These are phyloP conservation scores for Drosophila fuyamai DNA, from an alignment of 1,140 invertebrate genomes.

Conservation along the genomic window DNA sequence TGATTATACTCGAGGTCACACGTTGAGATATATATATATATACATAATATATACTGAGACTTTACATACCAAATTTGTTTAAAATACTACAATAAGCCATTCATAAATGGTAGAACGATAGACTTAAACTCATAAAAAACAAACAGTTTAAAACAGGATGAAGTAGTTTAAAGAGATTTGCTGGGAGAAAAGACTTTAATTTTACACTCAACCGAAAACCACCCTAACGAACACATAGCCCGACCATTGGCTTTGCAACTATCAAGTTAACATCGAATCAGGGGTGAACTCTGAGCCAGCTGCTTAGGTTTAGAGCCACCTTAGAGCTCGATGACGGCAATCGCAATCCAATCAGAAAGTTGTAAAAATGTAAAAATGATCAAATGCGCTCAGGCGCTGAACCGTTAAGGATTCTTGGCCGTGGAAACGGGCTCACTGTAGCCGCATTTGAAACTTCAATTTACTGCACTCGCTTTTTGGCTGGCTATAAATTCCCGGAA, in stretches of 20 bases:
- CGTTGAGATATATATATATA: no score
- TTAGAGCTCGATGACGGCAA: constrained; percentile 24
- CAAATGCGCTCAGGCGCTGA: constrained; percentile 14
- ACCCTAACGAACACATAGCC: neutral
- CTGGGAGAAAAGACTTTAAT: neutral
- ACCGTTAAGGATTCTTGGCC: constrained; percentile 3
- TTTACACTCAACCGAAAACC: neutral
- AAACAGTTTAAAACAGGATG: neutral
- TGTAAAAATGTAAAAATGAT: constrained; percentile 49
- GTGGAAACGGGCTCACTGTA: constrained; percentile 7
- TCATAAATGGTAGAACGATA: no score
- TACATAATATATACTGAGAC: no score
- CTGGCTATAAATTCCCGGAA: constrained; percentile 68
- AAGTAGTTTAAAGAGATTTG: no score
- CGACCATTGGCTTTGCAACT: neutral
- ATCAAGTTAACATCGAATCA: constrained; percentile 3
- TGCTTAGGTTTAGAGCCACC: constrained; percentile 35
- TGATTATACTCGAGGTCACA: no score
- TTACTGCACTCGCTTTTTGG: constrained; percentile 54
- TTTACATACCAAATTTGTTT: no score
- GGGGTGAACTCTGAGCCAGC: constrained; percentile 4
- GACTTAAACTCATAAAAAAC: neutral
- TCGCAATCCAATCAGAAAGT: constrained; percentile 48
- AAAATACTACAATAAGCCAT: no score
- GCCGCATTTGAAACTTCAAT: constrained; percentile 51